A percentile compares a stretch with the other conserved stretches of the same genome.
Evolutionary conservation across 1,140 invertebrate genomes (phyloP).

Genomic region (Drosophila burlai): DNA sequence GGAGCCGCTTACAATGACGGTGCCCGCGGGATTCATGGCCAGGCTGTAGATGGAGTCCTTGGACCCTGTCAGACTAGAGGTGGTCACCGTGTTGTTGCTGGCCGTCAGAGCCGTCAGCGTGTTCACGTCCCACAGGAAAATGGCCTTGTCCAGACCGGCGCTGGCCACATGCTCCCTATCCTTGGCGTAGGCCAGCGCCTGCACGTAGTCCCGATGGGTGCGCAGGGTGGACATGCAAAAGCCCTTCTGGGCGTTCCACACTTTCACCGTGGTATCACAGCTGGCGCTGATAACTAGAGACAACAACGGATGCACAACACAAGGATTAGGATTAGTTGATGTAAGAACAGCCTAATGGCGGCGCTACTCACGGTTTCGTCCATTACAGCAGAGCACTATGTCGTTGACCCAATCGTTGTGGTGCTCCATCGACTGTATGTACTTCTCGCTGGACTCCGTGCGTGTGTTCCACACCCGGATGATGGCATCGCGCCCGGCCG

Average conservation of each 20-base stretch:
- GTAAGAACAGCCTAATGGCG: background rate
- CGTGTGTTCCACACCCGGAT: slow-evolving; percentile 98
- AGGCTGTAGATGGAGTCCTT: slow-evolving; percentile 99
- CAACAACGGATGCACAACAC: background rate
- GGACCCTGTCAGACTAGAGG: slow-evolving; percentile 97
- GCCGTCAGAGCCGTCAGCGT: slow-evolving; percentile 98
- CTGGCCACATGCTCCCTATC: slow-evolving; percentile 97
- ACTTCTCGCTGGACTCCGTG: slow-evolving; percentile 90
- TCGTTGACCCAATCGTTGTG: slow-evolving; percentile 99
- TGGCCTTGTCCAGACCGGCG: slow-evolving; percentile 97
- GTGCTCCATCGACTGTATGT: slow-evolving; percentile 98
- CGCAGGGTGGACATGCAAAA: slow-evolving; percentile 99
- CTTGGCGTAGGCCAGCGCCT: slow-evolving; percentile 99
- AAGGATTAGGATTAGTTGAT: background rate
- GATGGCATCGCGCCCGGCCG: slow-evolving; percentile 97
- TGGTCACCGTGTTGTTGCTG: slow-evolving; percentile 99
- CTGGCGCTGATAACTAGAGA: slow-evolving; percentile 97
- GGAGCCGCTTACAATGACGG: slow-evolving; percentile 97
- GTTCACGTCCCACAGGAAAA: slow-evolving; percentile 99
- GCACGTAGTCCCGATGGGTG: slow-evolving; percentile 99
- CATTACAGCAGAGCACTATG: slow-evolving; percentile 98
- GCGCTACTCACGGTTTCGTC: slow-evolving; percentile 92
- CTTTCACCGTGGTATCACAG: slow-evolving; percentile 99
- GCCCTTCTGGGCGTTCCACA: slow-evolving; percentile 99
- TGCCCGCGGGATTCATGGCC: slow-evolving; percentile 98